Evolutionary conservation across 2,113 vertebrate genomes (phyloP), one percentile per base, ranked within the genome.

Genomic region (Rhombomys opimus): DNA sequence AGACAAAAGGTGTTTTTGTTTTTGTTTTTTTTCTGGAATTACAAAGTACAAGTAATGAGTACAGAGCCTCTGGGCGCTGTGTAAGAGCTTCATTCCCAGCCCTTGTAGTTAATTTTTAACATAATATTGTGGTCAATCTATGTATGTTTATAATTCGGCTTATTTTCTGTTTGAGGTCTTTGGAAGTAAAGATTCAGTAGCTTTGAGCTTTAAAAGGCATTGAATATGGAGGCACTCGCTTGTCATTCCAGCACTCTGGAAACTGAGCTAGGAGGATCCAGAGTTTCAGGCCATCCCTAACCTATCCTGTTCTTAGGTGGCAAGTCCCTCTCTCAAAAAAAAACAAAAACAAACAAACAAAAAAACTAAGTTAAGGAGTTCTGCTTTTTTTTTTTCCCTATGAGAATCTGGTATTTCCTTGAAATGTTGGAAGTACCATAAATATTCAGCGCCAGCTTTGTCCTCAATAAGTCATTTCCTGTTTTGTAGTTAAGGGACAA

Each of bases 401-500:
- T 87, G 50, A 14, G 4, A 88, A 46, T 93, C 18, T 63, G 1
- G 30, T 84, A 72, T 92, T 93, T 7, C 0, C 0, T 92, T 78
- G 38, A 90, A 88, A 65, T 82, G 89, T 88, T 75, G 23, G 27
- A 68, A 95, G 15, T 61, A 32, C n/a, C 0, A 1, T 78, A 15
- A 38, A 67, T 76, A 75, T 96, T 95, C 2, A 3, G 68, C 90
- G 15, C 52, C 46, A 94, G 23, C 52, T 85, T 65, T 87, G 67
- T 73, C 81, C 63, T 89, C 68, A 27, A 73, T 87, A 85, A 89
- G 25, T 84, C 35, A 76, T 87, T 91, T 87, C 32, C 59, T 85
- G 38, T 88, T 93, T 78, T 90, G 46, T 80, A 77, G 72, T 32
- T 93, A 80, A 73, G 17, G 67, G 35, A 63, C 54, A 61, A 1